Evolutionary conservation across 2,888 invertebrate genomes (phyloP).

Genomic region (Julus scanicus): DNA sequence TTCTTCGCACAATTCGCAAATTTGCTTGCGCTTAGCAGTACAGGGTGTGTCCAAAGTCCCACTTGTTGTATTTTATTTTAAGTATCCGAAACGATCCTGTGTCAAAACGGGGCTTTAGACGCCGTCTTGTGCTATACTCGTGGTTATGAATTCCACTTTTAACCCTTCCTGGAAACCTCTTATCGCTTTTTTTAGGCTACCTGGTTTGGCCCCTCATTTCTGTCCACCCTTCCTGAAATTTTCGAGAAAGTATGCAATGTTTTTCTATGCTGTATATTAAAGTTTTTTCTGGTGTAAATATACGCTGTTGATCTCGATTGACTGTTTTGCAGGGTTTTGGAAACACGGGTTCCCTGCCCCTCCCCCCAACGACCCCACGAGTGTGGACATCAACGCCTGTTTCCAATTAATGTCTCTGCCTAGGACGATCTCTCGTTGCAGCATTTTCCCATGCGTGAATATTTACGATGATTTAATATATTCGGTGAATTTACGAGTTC

Average conservation of each 20-base stretch:
- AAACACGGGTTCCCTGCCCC: not conserved
- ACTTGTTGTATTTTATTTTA: not conserved
- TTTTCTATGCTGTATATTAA: constrained; percentile 56
- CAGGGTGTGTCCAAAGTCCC: not conserved
- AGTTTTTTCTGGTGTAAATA: constrained; percentile 45
- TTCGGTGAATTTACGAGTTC: constrained; percentile 23
- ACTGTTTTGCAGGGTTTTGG: not conserved
- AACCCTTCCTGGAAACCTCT: not conserved
- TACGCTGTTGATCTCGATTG: not conserved
- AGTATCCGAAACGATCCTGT: not conserved
- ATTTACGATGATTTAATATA: constrained; percentile 9
- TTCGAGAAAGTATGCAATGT: constrained; percentile 55
- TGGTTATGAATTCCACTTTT: not conserved
- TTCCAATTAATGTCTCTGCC: not conserved
- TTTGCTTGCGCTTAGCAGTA: not conserved
- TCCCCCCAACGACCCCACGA: not conserved
- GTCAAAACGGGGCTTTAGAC: no score
- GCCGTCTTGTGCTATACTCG: not conserved
- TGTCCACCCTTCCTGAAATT: not conserved
- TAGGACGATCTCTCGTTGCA: not conserved
- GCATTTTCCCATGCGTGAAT: not conserved
- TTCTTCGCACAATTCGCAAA: no score
- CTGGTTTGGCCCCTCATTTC: constrained; percentile 13
- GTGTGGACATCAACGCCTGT: not conserved
- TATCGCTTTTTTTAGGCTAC: constrained; percentile 5